Percentiles rank a stretch among this genome's conserved stretches.
Conservation (phyloP, 2,888 invertebrate species). For the Azorinus chamasolen region DNA sequence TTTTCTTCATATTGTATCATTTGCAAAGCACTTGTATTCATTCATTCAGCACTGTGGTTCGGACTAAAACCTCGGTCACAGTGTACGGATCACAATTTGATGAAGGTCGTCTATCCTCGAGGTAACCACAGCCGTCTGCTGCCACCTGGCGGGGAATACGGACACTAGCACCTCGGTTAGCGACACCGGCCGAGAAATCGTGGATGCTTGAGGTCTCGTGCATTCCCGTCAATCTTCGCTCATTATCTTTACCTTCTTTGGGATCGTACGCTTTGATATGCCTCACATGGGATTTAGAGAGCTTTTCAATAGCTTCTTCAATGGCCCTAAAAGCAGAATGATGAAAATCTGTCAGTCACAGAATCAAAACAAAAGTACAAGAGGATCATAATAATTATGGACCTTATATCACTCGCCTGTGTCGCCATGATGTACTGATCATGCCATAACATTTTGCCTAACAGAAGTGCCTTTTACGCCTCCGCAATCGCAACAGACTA, state of each 20-base stretch:
- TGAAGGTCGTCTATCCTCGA: slow-evolving; percentile 94
- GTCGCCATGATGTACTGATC: no score
- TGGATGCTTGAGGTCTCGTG: slow-evolving; percentile 99
- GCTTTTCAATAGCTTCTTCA: slow-evolving; percentile 97
- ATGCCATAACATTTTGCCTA: no score
- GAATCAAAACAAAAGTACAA: neutral
- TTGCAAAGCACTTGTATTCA: neutral
- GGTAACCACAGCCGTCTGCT: slow-evolving; percentile 96
- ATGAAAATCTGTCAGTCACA: no score
- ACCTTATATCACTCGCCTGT: no score
- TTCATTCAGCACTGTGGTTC: slow-evolving; percentile 71
- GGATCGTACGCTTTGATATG: slow-evolving; percentile 99
- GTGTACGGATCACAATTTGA: slow-evolving; percentile 86
- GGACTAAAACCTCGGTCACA: slow-evolving; percentile 82
- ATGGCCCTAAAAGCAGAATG: slow-evolving; percentile 91
- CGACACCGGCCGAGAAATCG: slow-evolving; percentile 97
- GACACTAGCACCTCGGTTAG: slow-evolving; percentile 97
- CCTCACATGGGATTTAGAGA: slow-evolving; percentile 90
- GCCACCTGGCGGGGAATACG: slow-evolving; percentile 91
- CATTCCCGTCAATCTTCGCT: slow-evolving; percentile 95
- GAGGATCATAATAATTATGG: no score
- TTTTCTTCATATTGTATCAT: neutral
- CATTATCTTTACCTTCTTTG: slow-evolving; percentile 98
- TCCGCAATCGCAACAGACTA: no score
- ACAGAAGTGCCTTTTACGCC: no score